Evolutionary conservation across 2,888 invertebrate species (phyloP).

Genomic region (Phortica okadai): DNA sequence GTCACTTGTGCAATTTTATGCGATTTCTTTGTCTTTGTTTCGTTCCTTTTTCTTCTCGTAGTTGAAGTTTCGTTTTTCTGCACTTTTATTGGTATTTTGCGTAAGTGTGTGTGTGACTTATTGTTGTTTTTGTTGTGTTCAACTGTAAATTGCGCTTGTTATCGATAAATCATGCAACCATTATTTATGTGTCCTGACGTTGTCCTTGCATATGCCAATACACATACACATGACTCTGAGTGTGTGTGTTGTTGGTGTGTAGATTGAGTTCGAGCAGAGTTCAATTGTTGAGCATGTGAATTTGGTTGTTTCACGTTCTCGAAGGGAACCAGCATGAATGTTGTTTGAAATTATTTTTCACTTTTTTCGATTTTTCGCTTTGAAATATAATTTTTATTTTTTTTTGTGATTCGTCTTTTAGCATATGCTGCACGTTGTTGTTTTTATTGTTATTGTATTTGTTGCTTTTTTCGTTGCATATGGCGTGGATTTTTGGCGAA

Average conservation of each 20-base stretch:
- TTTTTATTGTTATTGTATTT: conserved; percentile 8
- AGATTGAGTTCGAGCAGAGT: neutral
- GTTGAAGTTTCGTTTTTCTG: conserved; percentile 21
- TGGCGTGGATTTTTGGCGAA: conserved; percentile 63
- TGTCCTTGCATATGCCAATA: conserved; percentile 15
- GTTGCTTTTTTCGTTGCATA: conserved; percentile 27
- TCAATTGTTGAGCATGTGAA: neutral
- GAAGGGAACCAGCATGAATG: neutral
- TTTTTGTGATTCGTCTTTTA: conserved; percentile 59
- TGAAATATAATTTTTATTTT: conserved; percentile 54
- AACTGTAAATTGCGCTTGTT: conserved; percentile 75
- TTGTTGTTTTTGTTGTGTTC: conserved; percentile 46
- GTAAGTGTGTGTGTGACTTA: conserved; percentile 30
- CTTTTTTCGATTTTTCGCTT: conserved; percentile 71
- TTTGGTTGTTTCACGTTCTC: neutral
- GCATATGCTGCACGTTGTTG: conserved; percentile 53
- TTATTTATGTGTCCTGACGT: conserved; percentile 71
- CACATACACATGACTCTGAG: conserved; percentile 43
- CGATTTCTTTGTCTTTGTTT: conserved; percentile 32
- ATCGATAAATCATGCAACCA: conserved; percentile 75
- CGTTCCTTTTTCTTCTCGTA: conserved; percentile 29
- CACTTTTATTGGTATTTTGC: conserved; percentile 37
- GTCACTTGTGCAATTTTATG: conserved; percentile 50
- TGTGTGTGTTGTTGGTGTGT: conserved; percentile 36
- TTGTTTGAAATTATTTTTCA: conserved; percentile 66